Evolutionary conservation across 1,140 invertebrate genomes (phyloP).

Genomic region (Polypedilum pembai): DNA sequence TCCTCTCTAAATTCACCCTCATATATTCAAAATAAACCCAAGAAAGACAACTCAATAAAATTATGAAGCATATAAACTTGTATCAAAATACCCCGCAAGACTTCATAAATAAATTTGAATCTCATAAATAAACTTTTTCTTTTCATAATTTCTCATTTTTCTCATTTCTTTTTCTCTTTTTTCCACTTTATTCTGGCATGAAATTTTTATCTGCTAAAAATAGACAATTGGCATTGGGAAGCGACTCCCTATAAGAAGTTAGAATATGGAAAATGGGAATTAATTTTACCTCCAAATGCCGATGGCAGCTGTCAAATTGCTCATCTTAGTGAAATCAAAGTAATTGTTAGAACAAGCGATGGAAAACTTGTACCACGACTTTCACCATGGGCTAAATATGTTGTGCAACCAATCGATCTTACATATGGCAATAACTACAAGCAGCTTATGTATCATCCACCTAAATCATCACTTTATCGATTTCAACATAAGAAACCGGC

Average conservation of each 20-base stretch:
- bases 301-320: constrained; percentile 73
- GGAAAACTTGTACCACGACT: constrained; percentile 68
- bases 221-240: constrained; percentile 76
- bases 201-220: constrained; percentile 29
- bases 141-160: constrained; percentile 3
- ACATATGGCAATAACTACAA: constrained; percentile 76
- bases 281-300: constrained; percentile 65
- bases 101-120: not conserved
- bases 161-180: not conserved
- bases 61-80: too few species aligned
- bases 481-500: constrained; percentile 67
- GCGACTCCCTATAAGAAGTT: constrained; percentile 70
- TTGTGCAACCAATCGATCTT: constrained; percentile 44
- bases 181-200: constrained; percentile 27
- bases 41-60: too few species aligned
- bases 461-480: constrained; percentile 51
- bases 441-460: constrained; percentile 86
- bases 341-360: constrained; percentile 54
- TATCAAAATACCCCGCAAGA: constrained; percentile 22
- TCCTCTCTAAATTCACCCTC: not conserved
- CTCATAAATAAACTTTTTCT: too few species aligned
- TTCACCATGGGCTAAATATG: constrained; percentile 90
- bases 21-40: too few species aligned
- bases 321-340: constrained; percentile 77
- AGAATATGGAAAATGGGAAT: constrained; percentile 88